Evolutionary conservation across 1,140 invertebrate species (phyloP), one percentile per base, ranked within the genome.

Genomic region (Eumaeus atala): DNA sequence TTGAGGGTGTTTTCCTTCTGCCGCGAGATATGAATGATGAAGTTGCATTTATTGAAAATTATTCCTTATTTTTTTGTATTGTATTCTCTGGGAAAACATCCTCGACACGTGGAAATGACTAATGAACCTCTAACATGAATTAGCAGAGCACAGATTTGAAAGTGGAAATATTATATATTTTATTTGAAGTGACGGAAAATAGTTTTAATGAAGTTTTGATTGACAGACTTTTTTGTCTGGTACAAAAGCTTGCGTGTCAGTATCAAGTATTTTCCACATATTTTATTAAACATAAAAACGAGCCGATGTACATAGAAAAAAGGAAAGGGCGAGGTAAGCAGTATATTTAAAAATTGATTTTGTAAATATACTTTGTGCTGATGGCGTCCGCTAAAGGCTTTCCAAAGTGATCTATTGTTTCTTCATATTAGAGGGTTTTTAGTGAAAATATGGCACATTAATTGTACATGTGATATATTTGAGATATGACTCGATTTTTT

Each of bases 401-500:
- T 28, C 6, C 6, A 28, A 28, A 6, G 9, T 21, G 38, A 6
- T 7, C 6, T n/a, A 28, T 44, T 59, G 59, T 64, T 49, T 38
- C 37, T 51, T 44, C 38, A 28, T 18, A 14, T 52, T 52, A 37
- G 51, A 52, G 51, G 38, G 18, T 52, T 21, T 37, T 52, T 47
- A 59, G 55, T 59, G 51, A 56, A 55, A 33, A 50, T 21, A 62
- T n/a, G 51, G 56, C 59, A 56, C 56, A 62, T 56, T 56, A 56
- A 57, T 67, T 54, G 56, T 61, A 62, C 56, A 65, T 70, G 74
- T 73, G 70, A 73, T 77, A 74, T 28, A 62, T 67, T 71, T 69
- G 70, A 65, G 67, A 62, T 72, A 67, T 71, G 51, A 70, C 61
- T 65, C 33, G 48, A 38, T 48, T 44, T 5, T 28, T 52, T 40